These are phyloP conservation scores for Odontamblyopus lacepedii DNA, from an alignment of 2,797 vertebrate genomes.

Conservation along the genomic window DNA sequence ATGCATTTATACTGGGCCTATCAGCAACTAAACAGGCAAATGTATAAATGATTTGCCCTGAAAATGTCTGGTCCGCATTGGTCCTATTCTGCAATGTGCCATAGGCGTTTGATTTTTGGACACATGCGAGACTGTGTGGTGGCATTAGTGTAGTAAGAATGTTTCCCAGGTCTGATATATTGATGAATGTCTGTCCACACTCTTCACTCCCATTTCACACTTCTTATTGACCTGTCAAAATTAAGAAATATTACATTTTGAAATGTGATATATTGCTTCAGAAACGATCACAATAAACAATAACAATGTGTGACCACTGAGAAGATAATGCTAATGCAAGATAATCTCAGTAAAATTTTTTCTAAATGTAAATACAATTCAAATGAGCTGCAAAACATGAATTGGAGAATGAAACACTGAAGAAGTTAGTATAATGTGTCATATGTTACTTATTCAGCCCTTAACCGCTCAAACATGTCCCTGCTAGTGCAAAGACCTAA, in stretches of 20 bases:
- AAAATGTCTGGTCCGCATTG: not conserved
- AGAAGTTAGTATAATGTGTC: constrained; percentile 14
- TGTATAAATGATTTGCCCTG: constrained; percentile 40
- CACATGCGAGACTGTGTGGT: not conserved
- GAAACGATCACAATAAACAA: too few relatives aligned
- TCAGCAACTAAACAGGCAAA: constrained; percentile 46
- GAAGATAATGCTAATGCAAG: too few relatives aligned
- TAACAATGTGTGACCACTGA: too few relatives aligned
- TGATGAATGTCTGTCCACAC: not conserved
- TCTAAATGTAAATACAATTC: too few relatives aligned
- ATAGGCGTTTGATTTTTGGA: not conserved
- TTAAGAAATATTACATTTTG: not conserved
- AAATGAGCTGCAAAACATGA: too few relatives aligned
- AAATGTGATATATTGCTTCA: too few relatives aligned
- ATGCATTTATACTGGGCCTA: constrained; percentile 42
- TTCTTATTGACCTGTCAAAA: not conserved
- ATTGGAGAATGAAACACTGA: too few relatives aligned
- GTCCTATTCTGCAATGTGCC: not conserved
- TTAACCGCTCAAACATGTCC: constrained; percentile 12
- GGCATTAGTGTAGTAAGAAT: not conserved
- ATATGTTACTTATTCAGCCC: constrained; percentile 11
- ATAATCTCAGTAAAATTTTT: too few relatives aligned
- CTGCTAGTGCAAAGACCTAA: too few relatives aligned
- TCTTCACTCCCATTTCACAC: not conserved
- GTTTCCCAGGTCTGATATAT: not conserved